phyloP scores from a whole-genome alignment of 2,113 vertebrate genomes.

The Podarcis raffonei region DNA sequence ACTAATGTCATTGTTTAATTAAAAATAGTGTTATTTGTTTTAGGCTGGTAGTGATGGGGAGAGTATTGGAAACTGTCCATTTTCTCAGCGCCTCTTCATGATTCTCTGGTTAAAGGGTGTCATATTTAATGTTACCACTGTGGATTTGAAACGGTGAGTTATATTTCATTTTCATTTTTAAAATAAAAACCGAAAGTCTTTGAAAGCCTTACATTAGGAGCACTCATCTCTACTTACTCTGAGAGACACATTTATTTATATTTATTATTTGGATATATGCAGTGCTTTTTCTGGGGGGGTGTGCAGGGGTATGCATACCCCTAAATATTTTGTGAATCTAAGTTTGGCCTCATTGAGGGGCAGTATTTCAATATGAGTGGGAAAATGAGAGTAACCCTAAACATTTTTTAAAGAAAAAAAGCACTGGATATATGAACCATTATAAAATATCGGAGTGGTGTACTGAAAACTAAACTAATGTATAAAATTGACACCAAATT shows the following conservation, averaged over 20 bases:
- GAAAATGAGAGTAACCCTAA: too few species aligned
- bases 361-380: too few species aligned
- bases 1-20: background rate
- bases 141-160: conserved; percentile 92
- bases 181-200: background rate
- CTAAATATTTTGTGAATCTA: too few species aligned
- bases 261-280: too few species aligned
- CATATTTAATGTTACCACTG: conserved; percentile 94
- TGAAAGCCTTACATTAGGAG: background rate
- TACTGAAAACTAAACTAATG: too few species aligned
- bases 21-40: background rate
- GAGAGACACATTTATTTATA: background rate
- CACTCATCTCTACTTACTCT: background rate
- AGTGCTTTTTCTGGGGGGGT: too few species aligned
- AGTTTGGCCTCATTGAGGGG: too few species aligned
- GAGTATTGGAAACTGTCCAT: conserved; percentile 94
- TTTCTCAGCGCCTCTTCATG: conserved; percentile 97
- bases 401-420: too few species aligned
- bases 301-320: too few species aligned
- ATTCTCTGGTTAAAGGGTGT: conserved; percentile 97
- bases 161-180: background rate
- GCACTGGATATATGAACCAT: too few species aligned
- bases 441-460: too few species aligned
- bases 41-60: conserved; percentile 94
- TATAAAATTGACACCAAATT: too few species aligned